Base-by-base conservation (phyloP, 2,113 vertebrate species). In the Sialia sialis region DNA sequence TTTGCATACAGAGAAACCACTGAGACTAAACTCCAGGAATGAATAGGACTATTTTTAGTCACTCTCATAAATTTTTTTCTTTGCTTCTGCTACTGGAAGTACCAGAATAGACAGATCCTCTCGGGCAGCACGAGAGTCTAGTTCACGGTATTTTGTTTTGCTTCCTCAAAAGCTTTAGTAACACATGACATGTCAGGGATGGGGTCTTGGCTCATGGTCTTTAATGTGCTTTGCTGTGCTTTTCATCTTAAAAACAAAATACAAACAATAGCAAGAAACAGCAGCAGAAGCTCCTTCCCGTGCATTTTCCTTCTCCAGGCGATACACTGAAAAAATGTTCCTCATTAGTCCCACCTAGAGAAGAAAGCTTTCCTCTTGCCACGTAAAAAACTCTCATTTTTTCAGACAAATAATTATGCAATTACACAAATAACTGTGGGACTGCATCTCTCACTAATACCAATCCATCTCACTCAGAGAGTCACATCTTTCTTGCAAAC, bases 41-140 rank as follows among this genome's bases (percentile, higher is more conserved):
- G 89, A 60, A 93, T 13, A 86, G 15, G 8, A 59, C 60, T 84
- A 87, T 92, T 93, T 93, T 92, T 86, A 95, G 66, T 64, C 46
- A 26, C 13, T 36, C 67, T 48, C 48, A 88, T 46, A 68, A 76
- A 87, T 75, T 84, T 81, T 72, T 64, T 64, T 36, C 84, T 75
- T 84, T 49, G 68, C 76, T 78, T 70, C 73, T 83, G 46, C 80
- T 54, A 2, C 52, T 89, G 68, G 27, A 91, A 89, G 54, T 34
- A 64, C 44, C 44, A 58, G 64, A 68, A 89, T 13, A 91, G 60
- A 82, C 14, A 38, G 26, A 83, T 52, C 63, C 32, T 81, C 74
- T 82, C 0, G 0, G 43, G 69, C 86, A 80, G 27, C 34, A 68
- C 14, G 8, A 29, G n/a, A 48, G 36, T 26, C 29, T 26, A 54